Evolutionary conservation across 2,888 invertebrate genomes (phyloP).

Genomic region (Drepanosiphum platanoidis): DNA sequence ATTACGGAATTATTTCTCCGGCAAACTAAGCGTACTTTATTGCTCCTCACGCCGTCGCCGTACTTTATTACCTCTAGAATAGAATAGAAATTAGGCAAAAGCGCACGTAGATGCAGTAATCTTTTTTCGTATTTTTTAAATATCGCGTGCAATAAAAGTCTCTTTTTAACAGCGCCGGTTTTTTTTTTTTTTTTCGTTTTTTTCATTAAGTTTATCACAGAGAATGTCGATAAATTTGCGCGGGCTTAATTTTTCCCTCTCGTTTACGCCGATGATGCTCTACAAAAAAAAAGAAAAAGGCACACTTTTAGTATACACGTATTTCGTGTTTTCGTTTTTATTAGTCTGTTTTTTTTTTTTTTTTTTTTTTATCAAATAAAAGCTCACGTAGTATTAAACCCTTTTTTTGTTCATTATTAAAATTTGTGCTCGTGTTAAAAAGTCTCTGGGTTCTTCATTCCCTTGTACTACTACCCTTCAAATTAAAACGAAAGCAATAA

Average conservation of each 20-base stretch:
- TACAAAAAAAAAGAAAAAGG: slow-evolving; percentile 4
- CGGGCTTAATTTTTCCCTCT: slow-evolving; percentile 59
- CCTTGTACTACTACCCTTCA: slow-evolving; percentile 43
- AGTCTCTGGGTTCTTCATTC: slow-evolving; percentile 48
- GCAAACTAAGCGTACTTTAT: slow-evolving; percentile 59
- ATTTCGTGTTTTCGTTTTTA: slow-evolving; percentile 59
- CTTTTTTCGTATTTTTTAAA: slow-evolving; percentile 50
- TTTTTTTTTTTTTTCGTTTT: slow-evolving; percentile 45
- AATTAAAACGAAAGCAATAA: slow-evolving; percentile 61
- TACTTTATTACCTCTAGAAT: slow-evolving; percentile 53
- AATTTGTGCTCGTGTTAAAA: slow-evolving; percentile 59
- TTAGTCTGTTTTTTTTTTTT: slow-evolving; percentile 49
- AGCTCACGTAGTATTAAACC: slow-evolving; percentile 59
- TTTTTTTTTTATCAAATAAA: slow-evolving; percentile 49
- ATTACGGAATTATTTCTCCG: slow-evolving; percentile 53
- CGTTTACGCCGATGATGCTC: slow-evolving; percentile 44
- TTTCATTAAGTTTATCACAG: slow-evolving; percentile 61
- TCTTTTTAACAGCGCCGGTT: slow-evolving; percentile 43
- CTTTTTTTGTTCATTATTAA: slow-evolving; percentile 62
- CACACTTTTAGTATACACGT: slow-evolving; percentile 43
- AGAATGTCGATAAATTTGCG: slow-evolving; percentile 60
- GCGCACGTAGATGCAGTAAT: slow-evolving; percentile 57
- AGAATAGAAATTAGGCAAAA: slow-evolving; percentile 58
- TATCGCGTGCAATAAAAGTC: slow-evolving; percentile 56
- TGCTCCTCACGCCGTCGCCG: slow-evolving; percentile 1